A percentile compares a stretch with the other conserved stretches of the same genome.
Conservation (phyloP, 2,888 invertebrate genomes). For the Meloe dianella region DNA sequence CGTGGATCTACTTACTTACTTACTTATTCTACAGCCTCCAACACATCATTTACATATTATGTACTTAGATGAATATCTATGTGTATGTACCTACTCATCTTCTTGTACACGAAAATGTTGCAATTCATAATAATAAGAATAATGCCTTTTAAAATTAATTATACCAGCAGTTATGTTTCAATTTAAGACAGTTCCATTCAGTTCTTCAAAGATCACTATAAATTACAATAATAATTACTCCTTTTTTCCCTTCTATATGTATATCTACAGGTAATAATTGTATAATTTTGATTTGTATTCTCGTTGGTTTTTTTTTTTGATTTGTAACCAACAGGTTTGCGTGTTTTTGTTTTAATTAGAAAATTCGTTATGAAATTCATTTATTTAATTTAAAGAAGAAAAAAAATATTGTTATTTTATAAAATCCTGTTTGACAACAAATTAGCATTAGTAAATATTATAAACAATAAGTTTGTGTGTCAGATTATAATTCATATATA, state of each 20-base stretch:
- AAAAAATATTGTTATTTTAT: background rate
- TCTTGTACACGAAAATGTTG: background rate
- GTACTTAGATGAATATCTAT: too few relatives aligned
- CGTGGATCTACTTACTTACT: constrained; percentile 8
- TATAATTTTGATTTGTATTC: too few relatives aligned
- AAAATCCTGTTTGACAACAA: background rate
- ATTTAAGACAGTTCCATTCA: background rate
- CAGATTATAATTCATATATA: background rate
- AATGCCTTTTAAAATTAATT: background rate
- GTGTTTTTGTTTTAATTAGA: background rate
- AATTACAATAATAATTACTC: background rate
- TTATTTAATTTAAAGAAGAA: background rate
- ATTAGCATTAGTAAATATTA: constrained; percentile 1
- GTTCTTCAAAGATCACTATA: background rate
- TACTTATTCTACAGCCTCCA: background rate
- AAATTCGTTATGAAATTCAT: background rate
- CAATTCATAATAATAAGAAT: background rate
- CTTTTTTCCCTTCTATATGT: too few relatives aligned
- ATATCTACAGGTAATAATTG: background rate
- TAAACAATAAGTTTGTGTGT: background rate
- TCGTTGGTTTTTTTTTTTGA: too few relatives aligned
- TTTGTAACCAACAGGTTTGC: background rate
- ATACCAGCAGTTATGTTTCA: background rate
- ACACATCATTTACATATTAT: background rate
- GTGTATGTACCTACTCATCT: too few relatives aligned